Base-by-base conservation (phyloP, 1,140 invertebrate genomes). In the Drosophila littoralis region DNA sequence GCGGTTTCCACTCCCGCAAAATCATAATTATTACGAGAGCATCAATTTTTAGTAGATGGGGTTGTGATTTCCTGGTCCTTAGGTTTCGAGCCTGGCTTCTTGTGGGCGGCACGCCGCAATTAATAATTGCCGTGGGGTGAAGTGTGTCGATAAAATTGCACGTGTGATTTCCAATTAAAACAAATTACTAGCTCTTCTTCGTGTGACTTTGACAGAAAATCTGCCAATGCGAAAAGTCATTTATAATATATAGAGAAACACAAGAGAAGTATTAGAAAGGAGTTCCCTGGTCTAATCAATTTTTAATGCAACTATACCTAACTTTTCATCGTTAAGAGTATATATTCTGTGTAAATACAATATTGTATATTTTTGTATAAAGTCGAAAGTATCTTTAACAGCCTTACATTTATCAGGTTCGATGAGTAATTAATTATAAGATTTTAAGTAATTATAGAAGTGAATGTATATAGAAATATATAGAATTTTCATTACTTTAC, bases 21-120 rank as follows among this genome's bases (percentile, higher is more conserved):
- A 79, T 80, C 77, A 69, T 86, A 88, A 89, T 88, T 89, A 89
- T 88, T 88, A 89, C 63, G 42, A 72, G 54, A 55, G 45, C 64
- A 50, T 79, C 74, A 79, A 54, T 79, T 69, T 59, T 68, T 72
- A 51, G 32, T 46, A 36, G 48, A 54, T 10, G 72, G 51, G 58
- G 35, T 69, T 73, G 67, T 75, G 78, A 64, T 65, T 68, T 75
- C 40, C 50, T 40, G 32, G 9, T 33, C 32, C 32, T 35, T 38
- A 33, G 13, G 28, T 35, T 33, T 12, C 17, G 7, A 28, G 12
- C 17, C 1, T 0, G 7, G 28, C 13, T n/a, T 42, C n/a, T 9
- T 12, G 6, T 7, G 2, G 22, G 28, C 42, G 32, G 63, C 15
- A 46, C 33, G 35, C 43, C 51, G 42, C 55, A 51, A 67, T 74